Evolutionary conservation across 2,888 invertebrate species (phyloP).

Genomic region (Nipponacmea schrenckii): DNA sequence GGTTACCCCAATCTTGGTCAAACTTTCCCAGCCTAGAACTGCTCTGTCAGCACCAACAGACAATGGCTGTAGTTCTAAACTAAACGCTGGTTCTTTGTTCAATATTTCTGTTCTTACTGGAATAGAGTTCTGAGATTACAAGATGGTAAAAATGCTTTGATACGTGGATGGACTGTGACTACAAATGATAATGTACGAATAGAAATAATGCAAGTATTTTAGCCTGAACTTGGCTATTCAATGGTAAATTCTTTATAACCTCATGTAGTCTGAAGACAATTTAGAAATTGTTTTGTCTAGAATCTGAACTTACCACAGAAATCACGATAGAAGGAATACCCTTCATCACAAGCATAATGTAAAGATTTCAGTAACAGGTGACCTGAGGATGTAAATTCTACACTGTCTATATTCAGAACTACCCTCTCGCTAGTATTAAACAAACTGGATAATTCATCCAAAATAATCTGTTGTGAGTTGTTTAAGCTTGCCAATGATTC

Average conservation of each 20-base stretch:
- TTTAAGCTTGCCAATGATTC: not conserved
- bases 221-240: too few species aligned
- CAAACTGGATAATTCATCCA: slow-evolving; percentile 7
- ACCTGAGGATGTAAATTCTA: slow-evolving; percentile 14
- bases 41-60: slow-evolving; percentile 19
- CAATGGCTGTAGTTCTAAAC: not conserved
- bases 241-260: too few species aligned
- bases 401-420: slow-evolving; percentile 16
- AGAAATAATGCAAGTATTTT: too few species aligned
- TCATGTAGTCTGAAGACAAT: too few species aligned
- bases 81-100: not conserved
- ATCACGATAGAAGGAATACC: slow-evolving; percentile 22
- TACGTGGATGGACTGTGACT: too few species aligned
- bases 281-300: too few species aligned
- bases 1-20: slow-evolving; percentile 5
- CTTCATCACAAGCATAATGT: slow-evolving; percentile 23
- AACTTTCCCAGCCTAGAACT: slow-evolving; percentile 22
- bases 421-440: slow-evolving; percentile 13
- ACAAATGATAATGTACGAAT: too few species aligned
- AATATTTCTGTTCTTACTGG: not conserved
- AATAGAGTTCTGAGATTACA: not conserved
- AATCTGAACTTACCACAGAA: slow-evolving; percentile 23
- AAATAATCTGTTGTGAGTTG: not conserved
- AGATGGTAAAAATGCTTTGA: too few species aligned
- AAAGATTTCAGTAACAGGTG: slow-evolving; percentile 8